Base-by-base conservation (phyloP, 2,888 invertebrate genomes). In the Epicampocera succincta region DNA sequence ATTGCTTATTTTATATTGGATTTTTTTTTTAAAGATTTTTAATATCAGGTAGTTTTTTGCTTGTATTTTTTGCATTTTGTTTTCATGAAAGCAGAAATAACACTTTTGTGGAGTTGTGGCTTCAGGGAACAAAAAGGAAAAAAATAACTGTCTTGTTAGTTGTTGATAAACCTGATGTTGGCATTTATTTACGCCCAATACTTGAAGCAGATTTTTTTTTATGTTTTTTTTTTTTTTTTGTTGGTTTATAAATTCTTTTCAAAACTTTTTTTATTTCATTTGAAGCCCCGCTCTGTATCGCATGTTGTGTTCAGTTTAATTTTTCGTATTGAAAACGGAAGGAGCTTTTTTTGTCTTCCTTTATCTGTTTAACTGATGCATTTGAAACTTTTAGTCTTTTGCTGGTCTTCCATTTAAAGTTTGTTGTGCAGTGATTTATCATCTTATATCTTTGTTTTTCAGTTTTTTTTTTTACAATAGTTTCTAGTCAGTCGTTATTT, bases 391-490 rank as follows among this genome's bases (percentile, higher is more conserved):
- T 81, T 74, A 65, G 78, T 74, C 78, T 78, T 82, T 73, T 78
- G 78, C 82, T 69, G 69, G 69, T 71, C 68, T 65, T 78, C 40
- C 60, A 78, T 74, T 72, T 54, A 78, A 71, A 69, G 66, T 78
- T 82, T 82, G 78, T 60, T 78, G 65, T 82, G 60, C 78, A 74
- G 78, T 77, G 82, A 82, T 82, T 82, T 82, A 82, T 82, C 82
- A 78, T 82, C 52, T 69, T 58, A 60, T 46, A 82, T 78, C 65
- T 82, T 78, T 77, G 72, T 73, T 25, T 33, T 33, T 25, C n/a
- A n/a, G n/a, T 6, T 29, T 13, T 42, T n/a, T 25, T 17, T 44
- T 25, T 42, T 33, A n/a, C n/a, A n/a, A n/a, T n/a, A 63, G 58
- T 12, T 33, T 50, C 25, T 65, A 33, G 33, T 25, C 33, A 33